Conservation (phyloP, 2,113 vertebrate genomes). For the Semnornis frantzii region DNA sequence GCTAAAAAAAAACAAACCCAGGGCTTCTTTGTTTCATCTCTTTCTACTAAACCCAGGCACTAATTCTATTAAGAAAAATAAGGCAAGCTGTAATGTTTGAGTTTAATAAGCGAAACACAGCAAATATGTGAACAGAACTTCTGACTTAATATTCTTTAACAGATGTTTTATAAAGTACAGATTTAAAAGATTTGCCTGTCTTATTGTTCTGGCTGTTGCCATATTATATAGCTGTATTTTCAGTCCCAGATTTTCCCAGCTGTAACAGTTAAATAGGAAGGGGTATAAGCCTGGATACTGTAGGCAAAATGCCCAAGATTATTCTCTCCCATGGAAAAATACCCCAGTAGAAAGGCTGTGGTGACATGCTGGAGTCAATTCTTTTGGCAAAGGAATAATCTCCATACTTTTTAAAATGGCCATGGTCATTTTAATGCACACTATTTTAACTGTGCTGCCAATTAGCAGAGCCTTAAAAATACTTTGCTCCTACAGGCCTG, state of each 20-base stretch:
- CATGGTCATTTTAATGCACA: slow-evolving; percentile 36
- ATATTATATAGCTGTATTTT: slow-evolving; percentile 20
- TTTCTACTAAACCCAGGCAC: background rate
- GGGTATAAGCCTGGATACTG: slow-evolving; percentile 30
- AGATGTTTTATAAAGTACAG: slow-evolving; percentile 65
- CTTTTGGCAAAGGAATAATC: slow-evolving; percentile 40
- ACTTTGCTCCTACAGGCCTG: slow-evolving; percentile 24
- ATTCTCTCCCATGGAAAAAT: slow-evolving; percentile 43
- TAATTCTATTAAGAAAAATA: slow-evolving; percentile 60
- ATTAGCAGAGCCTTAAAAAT: slow-evolving; percentile 64
- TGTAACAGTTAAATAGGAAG: slow-evolving; percentile 35
- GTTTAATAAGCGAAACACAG: slow-evolving; percentile 52
- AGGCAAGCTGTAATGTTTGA: slow-evolving; percentile 39
- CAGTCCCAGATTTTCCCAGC: slow-evolving; percentile 62
- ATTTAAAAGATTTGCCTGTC: slow-evolving; percentile 67
- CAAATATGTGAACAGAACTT: slow-evolving; percentile 63
- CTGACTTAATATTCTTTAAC: slow-evolving; percentile 65
- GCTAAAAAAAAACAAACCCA: background rate
- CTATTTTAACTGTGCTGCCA: slow-evolving; percentile 46
- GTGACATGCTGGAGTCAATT: slow-evolving; percentile 38
- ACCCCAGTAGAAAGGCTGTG: background rate
- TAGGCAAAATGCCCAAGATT: slow-evolving; percentile 51
- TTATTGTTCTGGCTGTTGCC: slow-evolving; percentile 44
- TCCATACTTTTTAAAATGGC: slow-evolving; percentile 23
- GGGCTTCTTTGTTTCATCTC: background rate